Evolutionary conservation across 2,113 vertebrate genomes (phyloP), one percentile per base, ranked within the genome.

Genomic region (Hippolais icterina): DNA sequence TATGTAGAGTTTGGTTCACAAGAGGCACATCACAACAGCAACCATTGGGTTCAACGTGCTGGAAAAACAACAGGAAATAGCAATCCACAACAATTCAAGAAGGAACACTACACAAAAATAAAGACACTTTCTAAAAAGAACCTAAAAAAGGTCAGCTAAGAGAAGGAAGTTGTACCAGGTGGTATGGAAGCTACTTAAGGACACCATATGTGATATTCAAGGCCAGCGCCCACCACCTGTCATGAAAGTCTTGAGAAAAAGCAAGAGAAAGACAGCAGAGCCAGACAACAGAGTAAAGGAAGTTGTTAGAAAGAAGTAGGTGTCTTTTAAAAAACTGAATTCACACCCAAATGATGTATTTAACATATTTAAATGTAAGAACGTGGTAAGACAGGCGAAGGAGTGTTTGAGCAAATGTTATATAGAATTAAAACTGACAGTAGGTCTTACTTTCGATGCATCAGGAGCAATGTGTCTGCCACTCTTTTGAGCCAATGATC

Each of bases 161-260:
- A 80, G 63, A 88, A 92, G 63, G 63, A 92, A 69, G 63, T 56
- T 65, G 13, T 49, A 61, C 54, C 63, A 88, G 85, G 54, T 69
- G 59, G 37, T 76, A 21, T 86, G 68, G 71, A 90, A 94, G 92
- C 88, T 88, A 77, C 75, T 88, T 93, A 83, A 94, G 88, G 88
- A 94, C 42, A 59, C 75, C 12, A 5, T 90, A 65, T 97, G 83
- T 80, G 85, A 33, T 88, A 41, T 69, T 85, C 21, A 35, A 94
- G 92, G 71, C 82, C 94, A 90, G 70, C 37, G 2, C 75, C 66
- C 79, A 92, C 90, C 53, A 69, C 75, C 66, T 92, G 92, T 87
- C 79, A 47, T 49, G 46, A 69, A 57, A 80, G n/a, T 28, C 57
- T 90, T 24, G 53, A 69, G 66, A 85, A 93, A n/a, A 93, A 87